phyloP scores from a whole-genome alignment of 35 echinoderm and acorn worm genomes.

The Antedon bifida region DNA sequence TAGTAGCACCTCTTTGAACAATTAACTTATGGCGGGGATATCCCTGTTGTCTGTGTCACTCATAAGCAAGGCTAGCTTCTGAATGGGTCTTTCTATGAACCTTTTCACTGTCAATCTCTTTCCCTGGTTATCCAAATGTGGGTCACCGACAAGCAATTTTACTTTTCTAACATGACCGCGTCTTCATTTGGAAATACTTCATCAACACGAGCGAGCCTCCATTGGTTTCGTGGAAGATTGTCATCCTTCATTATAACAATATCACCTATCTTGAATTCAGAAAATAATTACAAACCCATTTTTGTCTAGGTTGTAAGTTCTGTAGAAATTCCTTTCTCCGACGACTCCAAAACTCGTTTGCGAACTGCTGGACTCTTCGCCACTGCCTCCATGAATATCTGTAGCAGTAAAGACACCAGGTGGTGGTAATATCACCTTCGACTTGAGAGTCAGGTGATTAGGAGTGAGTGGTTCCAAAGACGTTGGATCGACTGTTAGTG shows the following conservation, averaged over 20 bases:
- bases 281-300: constrained; percentile 8
- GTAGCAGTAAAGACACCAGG: constrained; percentile 25
- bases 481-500: constrained; percentile 32
- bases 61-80: neutral
- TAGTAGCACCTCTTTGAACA: neutral
- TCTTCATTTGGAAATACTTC: constrained; percentile 19
- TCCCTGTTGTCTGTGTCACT: neutral
- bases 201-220: constrained; percentile 17
- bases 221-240: constrained; percentile 8
- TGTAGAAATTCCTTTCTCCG: constrained; percentile 38
- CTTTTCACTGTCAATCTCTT: neutral
- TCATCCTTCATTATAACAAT: constrained; percentile 31
- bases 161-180: constrained; percentile 21
- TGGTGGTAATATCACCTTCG: constrained; percentile 23
- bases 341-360: constrained; percentile 43
- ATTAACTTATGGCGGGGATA: neutral
- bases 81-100: neutral
- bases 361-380: constrained; percentile 38
- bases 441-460: constrained; percentile 60
- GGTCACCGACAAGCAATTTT: neutral
- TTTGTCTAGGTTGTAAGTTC: constrained; percentile 21
- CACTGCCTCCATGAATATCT: constrained; percentile 31
- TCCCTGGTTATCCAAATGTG: neutral
- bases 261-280: constrained; percentile 7
- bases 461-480: constrained; percentile 36